These are phyloP conservation scores for Cryptoprocta ferox DNA, from an alignment of 2,797 vertebrate species.

Conservation along the genomic window DNA sequence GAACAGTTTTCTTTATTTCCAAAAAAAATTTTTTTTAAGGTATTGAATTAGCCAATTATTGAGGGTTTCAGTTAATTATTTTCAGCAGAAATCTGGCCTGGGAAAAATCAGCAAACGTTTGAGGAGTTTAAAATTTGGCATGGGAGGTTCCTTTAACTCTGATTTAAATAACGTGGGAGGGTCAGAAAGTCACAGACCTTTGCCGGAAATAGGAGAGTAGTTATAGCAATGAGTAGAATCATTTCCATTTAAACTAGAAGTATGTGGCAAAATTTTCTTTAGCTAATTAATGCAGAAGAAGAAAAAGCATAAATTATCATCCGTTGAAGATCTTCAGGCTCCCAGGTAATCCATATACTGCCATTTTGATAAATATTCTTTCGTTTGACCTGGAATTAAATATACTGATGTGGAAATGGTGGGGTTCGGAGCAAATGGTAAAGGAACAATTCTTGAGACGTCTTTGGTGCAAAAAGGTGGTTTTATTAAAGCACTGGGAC, in stretches of 20 bases:
- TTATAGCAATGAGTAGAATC: neutral
- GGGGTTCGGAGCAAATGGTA: too few relatives aligned
- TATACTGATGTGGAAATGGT: neutral
- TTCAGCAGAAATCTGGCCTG: constrained; percentile 30
- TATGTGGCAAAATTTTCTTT: constrained; percentile 16
- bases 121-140: constrained; percentile 52
- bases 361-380: neutral
- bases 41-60: constrained; percentile 23
- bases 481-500: too few relatives aligned
- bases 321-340: neutral
- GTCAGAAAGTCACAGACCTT: neutral
- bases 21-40: neutral
- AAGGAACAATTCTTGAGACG: too few relatives aligned
- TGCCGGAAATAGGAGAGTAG: neutral
- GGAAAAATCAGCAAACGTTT: constrained; percentile 52
- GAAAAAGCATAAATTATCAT: neutral
- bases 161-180: neutral
- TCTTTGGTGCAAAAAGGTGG: too few relatives aligned
- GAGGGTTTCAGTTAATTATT: constrained; percentile 63
- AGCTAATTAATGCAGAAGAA: constrained; percentile 28
- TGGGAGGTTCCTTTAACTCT: neutral
- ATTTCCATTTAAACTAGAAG: neutral
- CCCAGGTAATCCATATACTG: neutral
- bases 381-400: neutral
- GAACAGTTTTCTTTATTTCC: too few relatives aligned